Base-by-base conservation (phyloP, 2,797 vertebrate species). In the Periophthalmus magnuspinnatus region DNA sequence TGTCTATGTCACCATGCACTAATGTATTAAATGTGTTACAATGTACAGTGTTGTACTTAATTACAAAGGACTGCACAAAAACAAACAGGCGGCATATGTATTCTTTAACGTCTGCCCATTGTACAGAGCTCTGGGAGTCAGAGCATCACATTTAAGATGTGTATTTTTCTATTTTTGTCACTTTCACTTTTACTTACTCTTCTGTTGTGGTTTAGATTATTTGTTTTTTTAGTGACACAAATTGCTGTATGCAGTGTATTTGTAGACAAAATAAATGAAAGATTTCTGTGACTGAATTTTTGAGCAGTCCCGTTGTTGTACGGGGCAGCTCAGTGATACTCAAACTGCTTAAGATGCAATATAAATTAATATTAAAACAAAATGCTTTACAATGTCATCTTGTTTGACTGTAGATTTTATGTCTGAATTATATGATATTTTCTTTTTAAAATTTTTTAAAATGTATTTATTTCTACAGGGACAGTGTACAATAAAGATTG, bases 241-340 rank as follows among this genome's bases (percentile, higher is more conserved):
- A 63, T 57, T 70, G 59, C 67, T 36, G 38, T 60, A n/a, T 59
- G 28, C 22, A 56, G 13, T 9, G 5, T 56, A 28, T 56, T 28
- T 28, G 45, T 14, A 47, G 13, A 47, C n/a, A 7, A n/a, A n/a
- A n/a, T 52, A 19, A 8, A 52, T n/a, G 8, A 52, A 52, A n/a
- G 36, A 38, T 55, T 10, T 55, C 8, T 55, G 11, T 55, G 7
- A 21, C 21, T 55, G 11, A 1, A 24, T 28, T 16, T 24, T 5
- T 56, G 54, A 6, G 22, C 22, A 56, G 54, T 56, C 13, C 10
- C 1, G 56, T 56, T 10, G 13, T 16, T 13, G 21, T 54, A 55
- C 5, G 16, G 3, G 14, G 16, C 45, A 47, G 14, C 19, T 52
- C n/a, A n/a, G n/a, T n/a, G n/a, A n/a, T n/a, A n/a, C n/a, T n/a